Percentiles rank a stretch among this genome's conserved stretches.
phyloP scores from a whole-genome alignment of 1,140 invertebrate species.

The Drosophila subobscura region DNA sequence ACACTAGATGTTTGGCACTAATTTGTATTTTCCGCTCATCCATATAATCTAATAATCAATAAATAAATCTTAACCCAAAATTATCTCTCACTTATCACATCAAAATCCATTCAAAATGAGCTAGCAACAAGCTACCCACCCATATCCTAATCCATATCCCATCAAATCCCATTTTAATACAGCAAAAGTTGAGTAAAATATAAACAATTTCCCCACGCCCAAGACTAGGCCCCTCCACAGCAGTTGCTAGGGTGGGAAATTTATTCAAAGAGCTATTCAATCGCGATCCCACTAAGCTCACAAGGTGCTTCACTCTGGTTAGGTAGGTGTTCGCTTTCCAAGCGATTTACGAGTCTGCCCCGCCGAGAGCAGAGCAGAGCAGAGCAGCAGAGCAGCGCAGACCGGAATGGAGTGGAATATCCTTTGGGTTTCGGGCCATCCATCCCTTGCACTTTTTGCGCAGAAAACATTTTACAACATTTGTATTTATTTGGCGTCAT shows the following conservation, averaged over 20 bases:
- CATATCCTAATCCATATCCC: conserved; percentile 38
- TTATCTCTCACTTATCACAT: conserved; percentile 13
- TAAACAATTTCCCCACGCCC: conserved; percentile 34
- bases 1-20: too few relatives aligned
- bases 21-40: too few relatives aligned
- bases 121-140: conserved; percentile 7
- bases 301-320: conserved; percentile 28
- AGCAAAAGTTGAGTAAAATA: conserved; percentile 44
- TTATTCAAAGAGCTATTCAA: conserved; percentile 53
- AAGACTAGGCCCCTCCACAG: conserved; percentile 8
- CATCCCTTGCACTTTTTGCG: conserved; percentile 56
- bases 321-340: conserved; percentile 39
- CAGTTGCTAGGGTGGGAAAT: conserved; percentile 49
- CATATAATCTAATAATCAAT: too few relatives aligned
- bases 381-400: too few relatives aligned
- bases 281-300: conserved; percentile 54
- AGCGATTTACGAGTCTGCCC: conserved; percentile 50
- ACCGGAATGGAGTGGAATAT: too few relatives aligned
- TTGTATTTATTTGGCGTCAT: conserved; percentile 81
- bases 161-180: conserved; percentile 51
- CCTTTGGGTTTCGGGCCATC: conserved; percentile 13
- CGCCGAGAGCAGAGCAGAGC: background rate
- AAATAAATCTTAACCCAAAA: background rate
- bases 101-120: conserved; percentile 30
- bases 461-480: conserved; percentile 75